Evolutionary conservation across 2,113 vertebrate species (phyloP).

Genomic region (Paramisgurnus dabryanus): DNA sequence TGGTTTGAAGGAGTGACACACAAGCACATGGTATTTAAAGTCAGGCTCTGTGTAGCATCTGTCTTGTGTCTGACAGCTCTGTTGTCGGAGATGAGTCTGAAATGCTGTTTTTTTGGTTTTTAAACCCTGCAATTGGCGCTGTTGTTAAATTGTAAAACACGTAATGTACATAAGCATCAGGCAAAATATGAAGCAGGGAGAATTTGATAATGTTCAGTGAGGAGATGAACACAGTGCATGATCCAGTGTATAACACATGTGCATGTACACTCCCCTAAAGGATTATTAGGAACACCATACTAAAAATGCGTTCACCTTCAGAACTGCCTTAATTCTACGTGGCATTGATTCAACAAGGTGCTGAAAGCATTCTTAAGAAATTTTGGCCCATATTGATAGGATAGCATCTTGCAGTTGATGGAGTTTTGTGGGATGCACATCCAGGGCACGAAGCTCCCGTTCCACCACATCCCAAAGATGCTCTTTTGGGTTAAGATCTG

Average conservation of each 20-base stretch:
- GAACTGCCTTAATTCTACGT: no score
- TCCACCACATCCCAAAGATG: no score
- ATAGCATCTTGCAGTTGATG: no score
- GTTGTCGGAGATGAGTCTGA: slow-evolving; percentile 40
- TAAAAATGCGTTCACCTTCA: no score
- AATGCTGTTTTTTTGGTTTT: slow-evolving; percentile 42
- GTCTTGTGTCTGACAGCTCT: slow-evolving; percentile 46
- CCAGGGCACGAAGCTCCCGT: no score
- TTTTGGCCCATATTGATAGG: no score
- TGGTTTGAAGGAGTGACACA: neutral
- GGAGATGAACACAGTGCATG: neutral
- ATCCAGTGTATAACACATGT: neutral
- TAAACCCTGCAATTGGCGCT: neutral
- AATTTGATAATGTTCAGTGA: neutral
- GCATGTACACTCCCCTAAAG: no score
- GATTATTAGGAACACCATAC: no score
- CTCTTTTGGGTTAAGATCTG: no score
- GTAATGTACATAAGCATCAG: neutral
- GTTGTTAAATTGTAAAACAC: slow-evolving; percentile 1
- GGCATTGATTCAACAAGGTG: no score
- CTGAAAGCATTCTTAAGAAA: no score
- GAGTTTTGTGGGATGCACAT: no score
- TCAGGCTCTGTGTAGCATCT: slow-evolving; percentile 41
- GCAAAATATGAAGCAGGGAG: neutral
- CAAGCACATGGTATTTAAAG: slow-evolving; percentile 21